Conservation (phyloP, 30 jellyfish, hydroid and myxozoan species). For the Phacellophora camtschatica region DNA sequence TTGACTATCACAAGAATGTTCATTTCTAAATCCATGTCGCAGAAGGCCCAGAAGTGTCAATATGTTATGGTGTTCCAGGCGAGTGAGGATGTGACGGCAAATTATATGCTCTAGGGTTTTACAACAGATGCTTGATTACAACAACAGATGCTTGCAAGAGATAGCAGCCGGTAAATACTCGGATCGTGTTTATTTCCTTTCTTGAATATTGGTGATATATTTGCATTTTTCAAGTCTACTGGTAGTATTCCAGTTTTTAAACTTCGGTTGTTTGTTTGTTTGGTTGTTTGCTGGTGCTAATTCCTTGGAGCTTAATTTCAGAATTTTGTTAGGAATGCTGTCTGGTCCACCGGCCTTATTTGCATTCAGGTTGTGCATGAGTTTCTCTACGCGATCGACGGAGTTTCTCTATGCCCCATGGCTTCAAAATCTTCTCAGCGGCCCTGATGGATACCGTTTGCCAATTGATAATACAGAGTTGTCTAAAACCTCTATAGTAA, state of each 20-base stretch:
- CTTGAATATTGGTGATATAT: not conserved
- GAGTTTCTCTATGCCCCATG: no score
- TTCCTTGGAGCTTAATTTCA: not conserved
- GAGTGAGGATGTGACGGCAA: no score
- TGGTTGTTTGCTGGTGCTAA: not conserved
- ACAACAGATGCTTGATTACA: no score
- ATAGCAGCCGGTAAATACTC: not conserved
- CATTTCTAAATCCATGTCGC: slow-evolving; percentile 40
- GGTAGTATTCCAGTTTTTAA: not conserved
- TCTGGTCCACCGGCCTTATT: no score
- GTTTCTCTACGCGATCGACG: no score
- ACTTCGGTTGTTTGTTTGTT: not conserved
- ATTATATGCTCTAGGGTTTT: no score
- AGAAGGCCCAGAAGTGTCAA: not conserved
- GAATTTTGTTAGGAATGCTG: no score
- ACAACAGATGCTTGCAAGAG: not conserved
- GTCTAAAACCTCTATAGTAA: no score
- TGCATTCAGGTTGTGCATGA: no score
- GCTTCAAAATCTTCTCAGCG: no score
- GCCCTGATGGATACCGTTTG: no score
- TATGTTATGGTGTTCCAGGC: slow-evolving; percentile 6
- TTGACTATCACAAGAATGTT: slow-evolving; percentile 38
- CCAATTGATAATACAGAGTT: no score
- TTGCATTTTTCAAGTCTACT: not conserved
- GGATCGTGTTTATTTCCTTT: not conserved